Conservation (phyloP, 2,113 vertebrate species). For the Coptodon rendalli region DNA sequence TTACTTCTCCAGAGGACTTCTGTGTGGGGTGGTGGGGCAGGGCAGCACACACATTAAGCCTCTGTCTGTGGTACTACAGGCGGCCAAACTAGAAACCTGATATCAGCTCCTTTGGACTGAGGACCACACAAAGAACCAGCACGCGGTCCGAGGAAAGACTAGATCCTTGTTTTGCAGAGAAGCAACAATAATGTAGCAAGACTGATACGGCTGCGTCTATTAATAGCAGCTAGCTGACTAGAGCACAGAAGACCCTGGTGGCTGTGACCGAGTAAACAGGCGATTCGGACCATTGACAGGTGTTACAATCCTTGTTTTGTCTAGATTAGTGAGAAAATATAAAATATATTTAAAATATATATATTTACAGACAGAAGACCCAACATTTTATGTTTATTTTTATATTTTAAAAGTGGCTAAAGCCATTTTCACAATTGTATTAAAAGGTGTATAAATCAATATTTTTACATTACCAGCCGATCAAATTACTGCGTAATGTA, state of each 20-base stretch:
- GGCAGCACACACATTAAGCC: not conserved
- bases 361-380: not conserved
- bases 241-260: not conserved
- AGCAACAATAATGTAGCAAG: constrained; percentile 12
- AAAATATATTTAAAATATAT: not conserved
- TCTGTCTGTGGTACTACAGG: not conserved
- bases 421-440: not conserved
- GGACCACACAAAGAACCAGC: constrained; percentile 11
- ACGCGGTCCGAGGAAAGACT: constrained; percentile 23
- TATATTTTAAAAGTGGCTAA: not conserved
- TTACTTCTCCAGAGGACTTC: not conserved
- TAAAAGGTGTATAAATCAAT: not conserved
- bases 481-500: not conserved
- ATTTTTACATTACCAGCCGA: not conserved
- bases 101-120: not conserved
- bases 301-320: not conserved
- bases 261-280: constrained; percentile 1
- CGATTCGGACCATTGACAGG: not conserved
- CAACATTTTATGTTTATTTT: not conserved
- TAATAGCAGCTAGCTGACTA: constrained; percentile 33
- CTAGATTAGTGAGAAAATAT: not conserved
- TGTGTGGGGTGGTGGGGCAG: not conserved
- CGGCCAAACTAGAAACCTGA: constrained; percentile 16
- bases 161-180: constrained; percentile 15
- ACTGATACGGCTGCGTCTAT: constrained; percentile 29